Conservation (phyloP, 2,113 vertebrate genomes). For the Apodemus sylvaticus region DNA sequence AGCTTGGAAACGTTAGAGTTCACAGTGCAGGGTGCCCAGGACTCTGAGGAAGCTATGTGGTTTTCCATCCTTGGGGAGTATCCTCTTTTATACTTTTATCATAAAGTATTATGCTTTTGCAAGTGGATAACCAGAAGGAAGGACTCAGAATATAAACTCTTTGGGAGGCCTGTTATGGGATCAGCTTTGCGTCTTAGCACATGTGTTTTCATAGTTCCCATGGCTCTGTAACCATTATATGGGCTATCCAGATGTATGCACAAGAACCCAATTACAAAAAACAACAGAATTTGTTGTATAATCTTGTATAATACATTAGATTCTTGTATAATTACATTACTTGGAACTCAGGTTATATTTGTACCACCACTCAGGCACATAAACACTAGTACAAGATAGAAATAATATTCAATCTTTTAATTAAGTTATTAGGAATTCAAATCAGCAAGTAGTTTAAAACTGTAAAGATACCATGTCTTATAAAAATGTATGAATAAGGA, state of each 20-base stretch:
- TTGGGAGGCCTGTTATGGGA: neutral
- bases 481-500: neutral
- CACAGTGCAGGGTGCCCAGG: neutral
- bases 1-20: neutral
- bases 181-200: neutral
- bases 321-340: slow-evolving; percentile 11
- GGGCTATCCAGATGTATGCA: slow-evolving; percentile 39
- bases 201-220: neutral
- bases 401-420: neutral
- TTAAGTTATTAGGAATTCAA: slow-evolving; percentile 32
- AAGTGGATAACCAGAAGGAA: neutral
- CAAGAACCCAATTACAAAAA: slow-evolving; percentile 24
- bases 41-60: neutral
- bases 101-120: neutral
- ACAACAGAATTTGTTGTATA: neutral
- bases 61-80: neutral
- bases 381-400: slow-evolving; percentile 29
- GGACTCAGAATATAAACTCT: neutral
- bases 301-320: slow-evolving; percentile 28
- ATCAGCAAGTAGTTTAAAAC: neutral
- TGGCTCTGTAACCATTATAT: slow-evolving; percentile 34
- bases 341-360: neutral
- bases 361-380: neutral
- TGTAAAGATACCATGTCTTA: neutral
- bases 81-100: too few relatives aligned